phyloP scores from a whole-genome alignment of 2,888 invertebrate genomes.

The Ormyrus rosae region DNA sequence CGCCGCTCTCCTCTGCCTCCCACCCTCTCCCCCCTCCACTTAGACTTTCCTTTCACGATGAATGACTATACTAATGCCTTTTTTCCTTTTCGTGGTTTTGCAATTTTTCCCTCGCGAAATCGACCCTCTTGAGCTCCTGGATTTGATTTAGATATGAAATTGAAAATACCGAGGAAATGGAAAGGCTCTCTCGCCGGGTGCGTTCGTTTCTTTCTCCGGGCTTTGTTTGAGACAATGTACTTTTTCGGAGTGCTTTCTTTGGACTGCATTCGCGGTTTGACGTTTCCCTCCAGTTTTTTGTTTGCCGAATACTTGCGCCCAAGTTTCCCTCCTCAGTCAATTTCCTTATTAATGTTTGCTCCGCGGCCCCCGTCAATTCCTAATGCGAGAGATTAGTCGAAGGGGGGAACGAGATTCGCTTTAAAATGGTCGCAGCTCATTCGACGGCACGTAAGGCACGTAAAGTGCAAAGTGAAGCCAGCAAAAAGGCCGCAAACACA shows the following conservation, averaged over 20 bases:
- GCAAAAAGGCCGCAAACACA: too few species aligned
- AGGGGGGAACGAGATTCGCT: too few species aligned
- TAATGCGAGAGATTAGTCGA: too few species aligned
- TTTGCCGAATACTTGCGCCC: conserved; percentile 3
- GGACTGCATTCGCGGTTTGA: conserved; percentile 15
- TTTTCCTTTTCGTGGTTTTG: conserved; percentile 1
- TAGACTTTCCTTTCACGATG: conserved; percentile 27
- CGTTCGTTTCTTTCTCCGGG: conserved; percentile 13
- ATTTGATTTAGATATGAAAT: conserved; percentile 52
- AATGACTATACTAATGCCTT: conserved; percentile 20
- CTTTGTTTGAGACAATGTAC: conserved; percentile 28
- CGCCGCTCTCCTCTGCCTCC: neutral
- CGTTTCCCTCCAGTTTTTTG: neutral
- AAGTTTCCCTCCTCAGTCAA: conserved; percentile 13
- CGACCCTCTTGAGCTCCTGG: neutral
- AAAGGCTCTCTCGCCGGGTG: neutral
- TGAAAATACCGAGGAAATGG: conserved; percentile 32
- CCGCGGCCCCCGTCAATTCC: too few species aligned
- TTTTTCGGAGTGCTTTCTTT: conserved; percentile 37
- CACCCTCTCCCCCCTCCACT: neutral
- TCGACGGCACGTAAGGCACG: too few species aligned
- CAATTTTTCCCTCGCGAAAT: conserved; percentile 15
- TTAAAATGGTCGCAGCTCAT: too few species aligned
- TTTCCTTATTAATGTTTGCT: too few species aligned
- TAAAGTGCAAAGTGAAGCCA: too few species aligned